A percentile compares a stretch with the other conserved stretches of the same genome.
Evolutionary conservation across 2,113 vertebrate species (phyloP).

Genomic region (Pheucticus melanocephalus): DNA sequence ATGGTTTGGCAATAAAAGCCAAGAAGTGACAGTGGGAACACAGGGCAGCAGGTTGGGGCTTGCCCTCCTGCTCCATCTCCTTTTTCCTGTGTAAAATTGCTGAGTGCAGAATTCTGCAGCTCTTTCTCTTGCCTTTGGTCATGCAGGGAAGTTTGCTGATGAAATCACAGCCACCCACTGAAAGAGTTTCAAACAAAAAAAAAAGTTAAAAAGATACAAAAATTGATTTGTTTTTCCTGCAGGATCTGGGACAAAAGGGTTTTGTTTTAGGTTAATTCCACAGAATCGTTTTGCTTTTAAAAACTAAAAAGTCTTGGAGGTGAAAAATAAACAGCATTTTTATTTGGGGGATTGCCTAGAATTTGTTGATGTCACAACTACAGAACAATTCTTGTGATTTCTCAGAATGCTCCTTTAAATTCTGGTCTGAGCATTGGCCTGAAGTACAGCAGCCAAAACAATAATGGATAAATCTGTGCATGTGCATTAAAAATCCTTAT

Average conservation of each 20-base stretch:
- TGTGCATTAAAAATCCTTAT: not conserved
- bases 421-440: not conserved
- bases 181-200: not conserved
- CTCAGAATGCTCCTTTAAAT: not conserved
- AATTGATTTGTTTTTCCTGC: not conserved
- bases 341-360: not conserved
- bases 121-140: conserved; percentile 1
- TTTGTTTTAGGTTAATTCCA: not conserved
- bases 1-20: not conserved
- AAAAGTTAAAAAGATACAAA: not conserved
- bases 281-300: not conserved
- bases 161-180: not conserved
- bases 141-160: not conserved
- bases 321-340: not conserved
- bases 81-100: conserved; percentile 2
- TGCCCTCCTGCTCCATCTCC: not conserved
- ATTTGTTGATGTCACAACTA: not conserved
- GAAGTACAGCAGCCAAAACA: not conserved
- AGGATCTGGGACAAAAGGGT: not conserved
- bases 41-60: not conserved
- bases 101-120: not conserved
- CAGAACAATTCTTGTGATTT: not conserved
- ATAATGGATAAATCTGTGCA: not conserved
- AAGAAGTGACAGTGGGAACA: not conserved
- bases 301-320: not conserved